phyloP scores from a whole-genome alignment of 2,797 vertebrate genomes.

The Betta splendens region DNA sequence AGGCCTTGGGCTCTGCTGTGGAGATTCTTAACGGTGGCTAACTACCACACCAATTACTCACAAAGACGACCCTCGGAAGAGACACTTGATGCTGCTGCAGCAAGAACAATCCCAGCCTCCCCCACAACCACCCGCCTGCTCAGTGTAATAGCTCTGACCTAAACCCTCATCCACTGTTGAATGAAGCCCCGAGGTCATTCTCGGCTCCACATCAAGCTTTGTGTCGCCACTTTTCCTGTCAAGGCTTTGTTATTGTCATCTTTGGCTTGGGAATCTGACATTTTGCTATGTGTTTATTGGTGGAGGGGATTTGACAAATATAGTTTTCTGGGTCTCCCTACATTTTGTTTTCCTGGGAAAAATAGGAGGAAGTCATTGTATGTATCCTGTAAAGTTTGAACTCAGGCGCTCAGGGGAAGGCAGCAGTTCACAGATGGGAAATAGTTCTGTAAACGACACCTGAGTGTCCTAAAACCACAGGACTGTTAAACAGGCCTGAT shows the following conservation, averaged over 20 bases:
- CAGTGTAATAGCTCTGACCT: constrained; percentile 39
- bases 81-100: constrained; percentile 53
- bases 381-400: constrained; percentile 55
- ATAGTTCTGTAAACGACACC: constrained; percentile 44
- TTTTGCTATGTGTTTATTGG: constrained; percentile 69
- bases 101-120: constrained; percentile 32
- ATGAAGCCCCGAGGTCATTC: constrained; percentile 41
- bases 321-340: constrained; percentile 45
- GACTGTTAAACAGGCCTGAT: constrained; percentile 51
- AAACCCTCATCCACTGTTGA: constrained; percentile 35
- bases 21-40: constrained; percentile 65
- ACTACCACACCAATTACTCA: constrained; percentile 66
- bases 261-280: constrained; percentile 45
- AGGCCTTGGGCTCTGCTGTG: constrained; percentile 48
- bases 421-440: constrained; percentile 42
- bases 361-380: constrained; percentile 56
- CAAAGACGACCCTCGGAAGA: constrained; percentile 60
- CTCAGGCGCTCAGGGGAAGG: constrained; percentile 39
- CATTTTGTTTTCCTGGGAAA: constrained; percentile 43
- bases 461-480: constrained; percentile 51
- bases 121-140: constrained; percentile 29
- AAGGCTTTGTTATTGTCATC: constrained; percentile 53
- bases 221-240: constrained; percentile 64
- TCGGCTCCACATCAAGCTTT: constrained; percentile 45
- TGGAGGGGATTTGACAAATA: constrained; percentile 43